Evolutionary conservation across 2,888 invertebrate species (phyloP).

Genomic region (Tenthredo scrophulariae): DNA sequence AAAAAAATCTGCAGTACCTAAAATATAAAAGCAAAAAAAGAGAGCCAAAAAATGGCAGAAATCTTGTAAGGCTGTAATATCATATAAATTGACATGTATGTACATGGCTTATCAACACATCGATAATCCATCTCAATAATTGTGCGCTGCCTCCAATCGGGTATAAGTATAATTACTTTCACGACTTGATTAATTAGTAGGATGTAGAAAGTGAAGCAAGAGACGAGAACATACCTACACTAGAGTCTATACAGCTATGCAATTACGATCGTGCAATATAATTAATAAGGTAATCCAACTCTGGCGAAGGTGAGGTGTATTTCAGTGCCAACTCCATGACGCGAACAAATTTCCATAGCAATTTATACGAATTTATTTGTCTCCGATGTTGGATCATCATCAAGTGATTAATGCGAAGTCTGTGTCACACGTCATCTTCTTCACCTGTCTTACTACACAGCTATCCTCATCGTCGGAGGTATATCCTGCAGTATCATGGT

Average conservation of each 20-base stretch:
- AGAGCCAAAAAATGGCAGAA: not conserved
- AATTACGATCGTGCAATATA: not conserved
- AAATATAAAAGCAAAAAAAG: too few species aligned
- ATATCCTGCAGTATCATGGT: not conserved
- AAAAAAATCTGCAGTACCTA: not conserved
- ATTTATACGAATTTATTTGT: constrained; percentile 19
- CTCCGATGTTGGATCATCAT: constrained; percentile 16
- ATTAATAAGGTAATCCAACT: constrained; percentile 13
- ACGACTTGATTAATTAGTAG: constrained; percentile 1
- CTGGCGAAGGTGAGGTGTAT: not conserved
- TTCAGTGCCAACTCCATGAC: not conserved
- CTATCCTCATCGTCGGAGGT: not conserved
- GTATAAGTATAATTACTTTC: constrained; percentile 12
- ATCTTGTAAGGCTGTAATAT: not conserved
- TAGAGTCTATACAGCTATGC: not conserved
- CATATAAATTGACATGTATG: not conserved
- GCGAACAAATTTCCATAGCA: not conserved
- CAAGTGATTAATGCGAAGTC: not conserved
- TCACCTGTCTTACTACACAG: not conserved
- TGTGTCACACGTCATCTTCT: not conserved
- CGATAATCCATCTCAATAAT: not conserved
- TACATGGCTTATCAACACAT: not conserved
- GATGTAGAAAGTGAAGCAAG: not conserved
- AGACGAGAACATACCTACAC: not conserved
- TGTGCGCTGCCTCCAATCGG: not conserved